Evolutionary conservation across 1,140 invertebrate genomes (phyloP).

Genomic region (Mamestra configurata): DNA sequence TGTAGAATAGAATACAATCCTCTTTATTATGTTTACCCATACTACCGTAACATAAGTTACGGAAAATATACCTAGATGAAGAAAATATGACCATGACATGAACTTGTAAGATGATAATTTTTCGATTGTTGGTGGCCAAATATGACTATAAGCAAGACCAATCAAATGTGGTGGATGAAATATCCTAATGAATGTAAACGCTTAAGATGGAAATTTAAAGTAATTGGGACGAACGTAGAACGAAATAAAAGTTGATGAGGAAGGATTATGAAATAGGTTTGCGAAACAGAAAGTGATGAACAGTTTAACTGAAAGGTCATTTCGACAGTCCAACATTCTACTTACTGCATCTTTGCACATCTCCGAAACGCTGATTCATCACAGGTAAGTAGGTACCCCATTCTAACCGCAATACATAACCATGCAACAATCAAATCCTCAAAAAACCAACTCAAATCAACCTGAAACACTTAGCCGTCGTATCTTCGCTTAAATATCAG

Average conservation of each 20-base stretch:
- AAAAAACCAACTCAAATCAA: slow-evolving; percentile 38
- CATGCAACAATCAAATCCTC: background rate
- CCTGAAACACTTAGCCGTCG: slow-evolving; percentile 25
- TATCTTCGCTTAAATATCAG: slow-evolving; percentile 43
- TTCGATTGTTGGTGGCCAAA: no score
- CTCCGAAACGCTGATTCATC: slow-evolving; percentile 1
- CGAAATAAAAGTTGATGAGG: background rate
- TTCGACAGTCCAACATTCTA: background rate
- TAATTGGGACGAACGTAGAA: background rate
- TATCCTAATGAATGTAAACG: background rate
- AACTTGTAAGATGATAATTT: no score
- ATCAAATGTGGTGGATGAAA: background rate
- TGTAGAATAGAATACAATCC: no score
- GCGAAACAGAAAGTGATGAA: slow-evolving; percentile 4
- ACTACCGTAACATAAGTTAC: no score
- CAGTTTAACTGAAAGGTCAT: background rate
- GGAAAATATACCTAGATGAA: no score
- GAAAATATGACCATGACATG: no score
- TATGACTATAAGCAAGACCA: no score
- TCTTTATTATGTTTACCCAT: no score
- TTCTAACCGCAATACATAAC: slow-evolving; percentile 6
- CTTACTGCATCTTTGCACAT: background rate
- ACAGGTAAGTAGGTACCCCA: background rate
- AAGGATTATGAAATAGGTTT: background rate
- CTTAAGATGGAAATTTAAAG: no score